Conservation (phyloP, 2,797 vertebrate species). For the Sebastes kiyomatsui region DNA sequence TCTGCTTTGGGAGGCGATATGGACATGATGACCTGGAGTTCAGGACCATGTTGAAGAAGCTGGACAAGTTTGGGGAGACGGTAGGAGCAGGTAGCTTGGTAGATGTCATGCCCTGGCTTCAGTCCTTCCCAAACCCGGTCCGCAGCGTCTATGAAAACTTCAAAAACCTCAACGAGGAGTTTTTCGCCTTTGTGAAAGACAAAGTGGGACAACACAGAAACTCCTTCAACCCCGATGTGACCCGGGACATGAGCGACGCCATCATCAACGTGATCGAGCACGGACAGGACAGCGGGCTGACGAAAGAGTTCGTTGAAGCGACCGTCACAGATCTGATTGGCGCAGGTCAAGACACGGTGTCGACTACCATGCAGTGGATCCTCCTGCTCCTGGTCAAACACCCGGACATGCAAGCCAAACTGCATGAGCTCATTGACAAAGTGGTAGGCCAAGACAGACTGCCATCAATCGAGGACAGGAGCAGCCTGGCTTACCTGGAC, state of each 20-base stretch:
- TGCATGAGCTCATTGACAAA: conserved; percentile 85
- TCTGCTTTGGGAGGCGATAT: conserved; percentile 95
- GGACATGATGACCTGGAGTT: conserved; percentile 91
- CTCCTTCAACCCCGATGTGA: conserved; percentile 75
- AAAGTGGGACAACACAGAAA: conserved; percentile 85
- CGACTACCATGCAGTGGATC: conserved; percentile 91
- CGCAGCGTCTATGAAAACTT: conserved; percentile 86
- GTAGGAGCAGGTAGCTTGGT: conserved; percentile 93
- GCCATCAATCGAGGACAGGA: conserved; percentile 87
- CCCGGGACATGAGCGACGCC: conserved; percentile 86
- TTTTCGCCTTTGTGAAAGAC: conserved; percentile 83
- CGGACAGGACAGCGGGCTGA: conserved; percentile 64
- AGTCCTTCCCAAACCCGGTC: conserved; percentile 91
- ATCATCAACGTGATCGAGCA: conserved; percentile 87
- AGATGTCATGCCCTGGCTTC: conserved; percentile 95
- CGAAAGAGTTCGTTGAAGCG: conserved; percentile 79
- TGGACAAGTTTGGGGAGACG: conserved; percentile 91
- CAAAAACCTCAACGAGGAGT: conserved; percentile 84
- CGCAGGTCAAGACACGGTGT: conserved; percentile 94
- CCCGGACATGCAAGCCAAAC: conserved; percentile 77
- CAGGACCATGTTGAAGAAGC: conserved; percentile 83
- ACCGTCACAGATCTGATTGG: conserved; percentile 95
- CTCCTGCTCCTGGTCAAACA: conserved; percentile 86
- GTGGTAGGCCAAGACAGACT: conserved; percentile 88
- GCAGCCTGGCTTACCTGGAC: conserved; percentile 85